These are phyloP conservation scores for Dipodomys ordii DNA, from an alignment of 2,113 vertebrate species.

Conservation along the genomic window DNA sequence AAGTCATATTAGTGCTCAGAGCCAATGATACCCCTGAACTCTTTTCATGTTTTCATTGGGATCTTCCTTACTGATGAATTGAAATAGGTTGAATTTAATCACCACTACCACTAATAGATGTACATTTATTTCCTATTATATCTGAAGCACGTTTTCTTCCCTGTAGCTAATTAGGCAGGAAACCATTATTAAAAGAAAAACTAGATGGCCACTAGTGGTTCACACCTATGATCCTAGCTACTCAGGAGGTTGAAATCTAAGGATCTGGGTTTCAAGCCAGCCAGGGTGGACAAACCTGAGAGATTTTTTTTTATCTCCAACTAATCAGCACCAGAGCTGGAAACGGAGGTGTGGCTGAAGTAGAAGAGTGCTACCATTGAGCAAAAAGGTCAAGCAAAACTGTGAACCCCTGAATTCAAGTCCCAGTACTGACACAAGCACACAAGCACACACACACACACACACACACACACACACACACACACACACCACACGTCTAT, in stretches of 20 bases:
- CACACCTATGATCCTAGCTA: not conserved
- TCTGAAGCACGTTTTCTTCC: not conserved
- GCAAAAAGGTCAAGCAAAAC: too few relatives aligned
- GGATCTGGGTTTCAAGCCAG: not conserved
- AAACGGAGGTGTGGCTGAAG: too few relatives aligned
- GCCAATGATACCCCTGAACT: not conserved
- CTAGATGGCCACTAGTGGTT: not conserved
- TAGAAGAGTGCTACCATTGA: too few relatives aligned
- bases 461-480: not conserved
- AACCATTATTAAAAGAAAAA: not conserved
- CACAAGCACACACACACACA: not conserved
- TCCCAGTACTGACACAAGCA: not conserved
- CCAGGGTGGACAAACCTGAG: not conserved
- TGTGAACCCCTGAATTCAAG: too few relatives aligned
- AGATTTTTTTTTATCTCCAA: too few relatives aligned
- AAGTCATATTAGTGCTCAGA: not conserved
- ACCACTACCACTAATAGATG: not conserved
- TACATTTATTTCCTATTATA: not conserved
- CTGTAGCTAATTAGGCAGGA: not conserved
- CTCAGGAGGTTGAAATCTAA: not conserved
- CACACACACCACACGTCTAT: not conserved
- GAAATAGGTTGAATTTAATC: not conserved
- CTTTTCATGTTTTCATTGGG: not conserved
- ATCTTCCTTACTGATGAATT: slow-evolving; percentile 1
- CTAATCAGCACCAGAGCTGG: too few relatives aligned